Conservation (phyloP, 2,797 vertebrate species). For the Micrastur ruficollis region DNA sequence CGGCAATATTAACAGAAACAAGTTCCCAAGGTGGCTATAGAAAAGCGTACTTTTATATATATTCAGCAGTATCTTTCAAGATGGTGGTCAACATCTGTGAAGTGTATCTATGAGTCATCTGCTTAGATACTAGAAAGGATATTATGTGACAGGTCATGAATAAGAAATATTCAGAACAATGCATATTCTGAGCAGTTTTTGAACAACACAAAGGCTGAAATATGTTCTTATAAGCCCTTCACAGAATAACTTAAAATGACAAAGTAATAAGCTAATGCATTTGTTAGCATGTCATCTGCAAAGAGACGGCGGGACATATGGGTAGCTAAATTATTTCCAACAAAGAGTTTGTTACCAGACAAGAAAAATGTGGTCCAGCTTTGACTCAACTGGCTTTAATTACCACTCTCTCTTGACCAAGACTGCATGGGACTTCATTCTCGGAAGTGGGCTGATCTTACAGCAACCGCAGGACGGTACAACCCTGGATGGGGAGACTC, state of each 20-base stretch:
- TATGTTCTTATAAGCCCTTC: background rate
- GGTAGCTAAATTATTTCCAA: background rate
- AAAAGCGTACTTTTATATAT: background rate
- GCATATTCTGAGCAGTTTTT: background rate
- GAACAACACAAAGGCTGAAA: background rate
- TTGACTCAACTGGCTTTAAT: background rate
- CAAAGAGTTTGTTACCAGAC: background rate
- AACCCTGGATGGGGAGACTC: background rate
- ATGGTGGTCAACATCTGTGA: background rate
- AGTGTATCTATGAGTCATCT: background rate
- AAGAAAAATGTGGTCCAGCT: background rate
- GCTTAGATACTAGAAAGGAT: background rate
- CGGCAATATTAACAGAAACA: background rate
- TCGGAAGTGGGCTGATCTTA: rapidly evolving
- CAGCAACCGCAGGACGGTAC: rapidly evolving
- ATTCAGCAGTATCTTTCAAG: background rate
- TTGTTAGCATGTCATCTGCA: background rate
- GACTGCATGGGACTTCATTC: background rate
- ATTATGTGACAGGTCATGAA: background rate
- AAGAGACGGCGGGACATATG: rapidly evolving
- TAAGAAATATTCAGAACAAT: background rate
- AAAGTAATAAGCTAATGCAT: background rate
- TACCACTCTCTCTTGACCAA: background rate
- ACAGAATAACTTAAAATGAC: background rate
- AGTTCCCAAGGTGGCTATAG: background rate